Evolutionary conservation across 2,113 vertebrate genomes (phyloP).

Genomic region (Oncorhynchus nerka): DNA sequence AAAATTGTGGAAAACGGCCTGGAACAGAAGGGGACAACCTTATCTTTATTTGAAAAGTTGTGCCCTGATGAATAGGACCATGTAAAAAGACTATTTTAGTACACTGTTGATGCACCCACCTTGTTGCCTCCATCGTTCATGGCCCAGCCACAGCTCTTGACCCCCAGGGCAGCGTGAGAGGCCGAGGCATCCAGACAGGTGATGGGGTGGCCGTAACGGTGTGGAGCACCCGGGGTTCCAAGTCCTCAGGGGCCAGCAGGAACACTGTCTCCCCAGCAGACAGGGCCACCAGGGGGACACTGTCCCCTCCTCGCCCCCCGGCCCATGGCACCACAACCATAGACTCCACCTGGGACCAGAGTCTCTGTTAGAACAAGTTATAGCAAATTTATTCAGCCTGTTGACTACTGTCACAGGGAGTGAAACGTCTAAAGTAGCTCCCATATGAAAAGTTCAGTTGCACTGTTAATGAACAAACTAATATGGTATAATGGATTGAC

Average conservation of each 20-base stretch:
- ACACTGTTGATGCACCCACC: constrained; percentile 65
- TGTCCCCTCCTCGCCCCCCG: constrained; percentile 25
- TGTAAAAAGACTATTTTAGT: neutral
- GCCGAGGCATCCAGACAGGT: constrained; percentile 86
- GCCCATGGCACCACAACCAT: constrained; percentile 81
- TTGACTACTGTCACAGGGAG: no score
- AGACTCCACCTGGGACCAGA: constrained; percentile 78
- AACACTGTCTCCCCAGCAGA: constrained; percentile 84
- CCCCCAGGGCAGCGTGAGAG: constrained; percentile 79
- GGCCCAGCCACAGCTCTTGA: constrained; percentile 88
- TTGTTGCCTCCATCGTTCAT: constrained; percentile 90
- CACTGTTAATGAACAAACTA: no score
- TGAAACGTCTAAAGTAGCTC: no score
- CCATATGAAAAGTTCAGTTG: no score
- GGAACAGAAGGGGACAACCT: no score
- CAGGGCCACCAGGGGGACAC: constrained; percentile 70
- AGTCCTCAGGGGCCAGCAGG: constrained; percentile 75
- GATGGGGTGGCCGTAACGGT: constrained; percentile 87
- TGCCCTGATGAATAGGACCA: neutral
- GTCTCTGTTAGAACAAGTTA: no score
- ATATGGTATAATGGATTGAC: no score
- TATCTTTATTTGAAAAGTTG: no score
- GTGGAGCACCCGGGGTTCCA: constrained; percentile 77
- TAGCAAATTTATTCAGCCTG: no score
- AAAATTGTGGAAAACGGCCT: no score